phyloP scores from a whole-genome alignment of 2,113 vertebrate species.

The Cinclus cinclus region DNA sequence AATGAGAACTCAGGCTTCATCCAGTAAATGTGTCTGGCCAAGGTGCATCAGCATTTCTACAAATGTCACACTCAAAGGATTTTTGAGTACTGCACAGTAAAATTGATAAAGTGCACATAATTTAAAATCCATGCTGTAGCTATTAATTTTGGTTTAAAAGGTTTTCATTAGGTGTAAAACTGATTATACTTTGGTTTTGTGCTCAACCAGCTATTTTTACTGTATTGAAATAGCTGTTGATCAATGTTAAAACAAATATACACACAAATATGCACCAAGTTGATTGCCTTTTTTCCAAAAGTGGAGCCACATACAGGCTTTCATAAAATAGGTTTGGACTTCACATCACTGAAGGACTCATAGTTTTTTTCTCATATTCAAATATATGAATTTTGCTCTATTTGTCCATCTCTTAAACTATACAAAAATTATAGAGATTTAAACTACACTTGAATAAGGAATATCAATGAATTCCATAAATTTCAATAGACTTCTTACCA shows the following conservation, averaged over 20 bases:
- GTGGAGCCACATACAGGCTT: background rate
- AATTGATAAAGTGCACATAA: background rate
- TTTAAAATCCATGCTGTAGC: background rate
- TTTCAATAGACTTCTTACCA: background rate
- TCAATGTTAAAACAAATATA: background rate
- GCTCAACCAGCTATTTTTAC: background rate
- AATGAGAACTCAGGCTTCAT: background rate
- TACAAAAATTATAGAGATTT: background rate
- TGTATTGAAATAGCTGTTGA: background rate
- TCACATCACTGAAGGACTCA: background rate
- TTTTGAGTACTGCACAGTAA: background rate
- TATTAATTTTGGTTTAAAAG: background rate
- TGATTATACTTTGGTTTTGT: background rate
- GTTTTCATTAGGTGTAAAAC: background rate
- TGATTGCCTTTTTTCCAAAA: background rate
- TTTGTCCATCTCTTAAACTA: background rate
- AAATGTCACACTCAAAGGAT: background rate
- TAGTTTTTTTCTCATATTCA: background rate
- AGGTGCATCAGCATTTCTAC: background rate
- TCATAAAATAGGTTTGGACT: background rate
- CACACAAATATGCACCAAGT: rapidly evolving
- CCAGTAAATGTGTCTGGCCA: background rate
- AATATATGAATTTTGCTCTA: background rate
- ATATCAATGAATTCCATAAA: background rate
- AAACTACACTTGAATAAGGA: background rate